Evolutionary conservation across 2,888 invertebrate genomes (phyloP), one percentile per base, ranked within the genome.

Genomic region (Nymphalis c-album): DNA sequence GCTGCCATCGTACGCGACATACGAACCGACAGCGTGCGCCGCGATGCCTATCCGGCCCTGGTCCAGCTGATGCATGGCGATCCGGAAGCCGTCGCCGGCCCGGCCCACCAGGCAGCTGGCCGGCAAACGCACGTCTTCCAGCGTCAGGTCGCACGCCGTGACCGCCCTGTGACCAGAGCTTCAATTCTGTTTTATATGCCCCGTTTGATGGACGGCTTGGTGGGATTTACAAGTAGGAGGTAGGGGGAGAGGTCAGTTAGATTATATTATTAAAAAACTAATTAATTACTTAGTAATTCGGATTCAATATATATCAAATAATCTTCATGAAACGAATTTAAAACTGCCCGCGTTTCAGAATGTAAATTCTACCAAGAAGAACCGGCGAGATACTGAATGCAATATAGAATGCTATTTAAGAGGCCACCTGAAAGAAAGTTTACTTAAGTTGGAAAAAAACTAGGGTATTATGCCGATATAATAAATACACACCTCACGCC

Each of bases 31-130:
- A 47, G 95, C 96, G 81, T 96, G 96, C 0, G 95, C 93, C 1
- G 96, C 95, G 73, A 96, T 95, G 0, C 96, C 96, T 53, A 96
- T 94, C 75, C 96, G 85, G 0, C 94, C 96, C 79, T 94, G 94
- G 86, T 96, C 96, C 53, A 94, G 84, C 78, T 94, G 94, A 58
- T 81, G 91, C 96, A 96, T 96, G 26, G 96, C 96, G 68, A 95
- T 94, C 81, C 93, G 93, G 87, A 96, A 96, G 7, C 96, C 96
- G 59, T 93, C 93, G 0, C 96, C 96, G 55, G 74, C 75, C 59
- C 73, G 68, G 91, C 96, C 82, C 17, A 95, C 74, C 71, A 93
- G 72, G 83, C 94, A 93, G 10, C 67, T 58, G 73, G 84, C 83
- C 0, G 95, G 94, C 46, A 96, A 84, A 68, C 90, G 80, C 63